phyloP scores from a whole-genome alignment of 2,888 invertebrate genomes.

The Auanema sp. region DNA sequence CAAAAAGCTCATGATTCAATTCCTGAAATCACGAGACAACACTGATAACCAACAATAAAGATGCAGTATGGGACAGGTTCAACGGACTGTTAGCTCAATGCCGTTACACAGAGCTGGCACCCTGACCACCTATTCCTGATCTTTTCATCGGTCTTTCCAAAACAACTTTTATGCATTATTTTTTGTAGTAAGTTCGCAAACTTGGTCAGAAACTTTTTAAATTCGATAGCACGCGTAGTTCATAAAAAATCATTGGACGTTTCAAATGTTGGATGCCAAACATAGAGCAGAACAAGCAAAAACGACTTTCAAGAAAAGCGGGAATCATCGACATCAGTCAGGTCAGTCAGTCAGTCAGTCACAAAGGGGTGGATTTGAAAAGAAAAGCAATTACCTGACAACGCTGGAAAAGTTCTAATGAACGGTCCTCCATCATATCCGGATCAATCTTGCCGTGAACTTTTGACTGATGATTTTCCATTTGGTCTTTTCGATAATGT shows the following conservation, averaged over 20 bases:
- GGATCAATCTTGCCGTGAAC: slow-evolving; percentile 60
- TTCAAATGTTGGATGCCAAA: too few relatives aligned
- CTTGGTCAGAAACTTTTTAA: too few relatives aligned
- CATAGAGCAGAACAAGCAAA: too few relatives aligned
- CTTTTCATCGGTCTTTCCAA: not conserved
- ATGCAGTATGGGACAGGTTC: not conserved
- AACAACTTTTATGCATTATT: too few relatives aligned
- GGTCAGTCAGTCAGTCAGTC: too few relatives aligned
- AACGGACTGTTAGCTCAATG: slow-evolving; percentile 1
- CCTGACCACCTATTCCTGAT: not conserved
- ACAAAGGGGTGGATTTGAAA: not conserved
- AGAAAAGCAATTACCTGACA: slow-evolving; percentile 45
- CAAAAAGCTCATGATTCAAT: slow-evolving; percentile 44
- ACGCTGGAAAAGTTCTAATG: slow-evolving; percentile 51
- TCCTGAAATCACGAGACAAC: slow-evolving; percentile 29
- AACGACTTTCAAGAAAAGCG: too few relatives aligned
- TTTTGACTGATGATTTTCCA: slow-evolving; percentile 63
- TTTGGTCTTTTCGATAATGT: slow-evolving; percentile 63
- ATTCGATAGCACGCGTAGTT: too few relatives aligned
- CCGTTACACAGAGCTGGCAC: not conserved
- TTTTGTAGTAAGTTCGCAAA: too few relatives aligned
- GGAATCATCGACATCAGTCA: too few relatives aligned
- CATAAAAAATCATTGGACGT: too few relatives aligned
- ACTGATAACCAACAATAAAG: not conserved
- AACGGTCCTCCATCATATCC: slow-evolving; percentile 62